These are phyloP conservation scores for Phylloscopus collybita DNA, from an alignment of 2,797 vertebrate genomes.

Conservation along the genomic window DNA sequence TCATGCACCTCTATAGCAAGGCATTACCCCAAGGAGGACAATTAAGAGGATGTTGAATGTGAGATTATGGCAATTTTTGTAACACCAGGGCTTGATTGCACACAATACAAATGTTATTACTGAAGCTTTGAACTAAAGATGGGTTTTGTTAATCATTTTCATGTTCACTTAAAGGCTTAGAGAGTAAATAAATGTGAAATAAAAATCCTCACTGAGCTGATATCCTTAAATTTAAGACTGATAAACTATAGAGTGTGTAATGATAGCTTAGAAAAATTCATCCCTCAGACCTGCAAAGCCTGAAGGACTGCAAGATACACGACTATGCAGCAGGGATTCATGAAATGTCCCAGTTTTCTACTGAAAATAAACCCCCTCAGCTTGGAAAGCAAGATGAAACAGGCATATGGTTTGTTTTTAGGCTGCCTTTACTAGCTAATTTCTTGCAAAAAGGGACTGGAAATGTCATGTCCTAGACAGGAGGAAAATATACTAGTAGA, in stretches of 20 bases:
- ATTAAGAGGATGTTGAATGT: not conserved
- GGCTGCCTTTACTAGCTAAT: not conserved
- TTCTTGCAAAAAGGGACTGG: not conserved
- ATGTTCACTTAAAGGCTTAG: not conserved
- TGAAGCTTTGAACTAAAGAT: not conserved
- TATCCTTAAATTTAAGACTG: constrained; percentile 24
- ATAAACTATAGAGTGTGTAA: not conserved
- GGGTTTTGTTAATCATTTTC: not conserved
- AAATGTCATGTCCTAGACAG: not conserved
- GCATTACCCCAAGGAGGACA: not conserved
- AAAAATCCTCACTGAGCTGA: not conserved
- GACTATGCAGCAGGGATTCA: not conserved
- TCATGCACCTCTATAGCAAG: not conserved
- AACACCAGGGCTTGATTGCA: not conserved
- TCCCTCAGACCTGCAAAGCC: not conserved
- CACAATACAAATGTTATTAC: not conserved
- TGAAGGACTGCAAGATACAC: not conserved
- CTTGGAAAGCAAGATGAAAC: not conserved
- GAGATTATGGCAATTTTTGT: not conserved
- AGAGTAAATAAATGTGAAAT: constrained; percentile 29
- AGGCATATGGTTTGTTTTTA: not conserved
- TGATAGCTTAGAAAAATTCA: constrained; percentile 15
- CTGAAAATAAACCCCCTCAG: not conserved
- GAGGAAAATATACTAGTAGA: not conserved
- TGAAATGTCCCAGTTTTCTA: not conserved